phyloP scores from a whole-genome alignment of 2,888 invertebrate species.

The Pammene fasciana region DNA sequence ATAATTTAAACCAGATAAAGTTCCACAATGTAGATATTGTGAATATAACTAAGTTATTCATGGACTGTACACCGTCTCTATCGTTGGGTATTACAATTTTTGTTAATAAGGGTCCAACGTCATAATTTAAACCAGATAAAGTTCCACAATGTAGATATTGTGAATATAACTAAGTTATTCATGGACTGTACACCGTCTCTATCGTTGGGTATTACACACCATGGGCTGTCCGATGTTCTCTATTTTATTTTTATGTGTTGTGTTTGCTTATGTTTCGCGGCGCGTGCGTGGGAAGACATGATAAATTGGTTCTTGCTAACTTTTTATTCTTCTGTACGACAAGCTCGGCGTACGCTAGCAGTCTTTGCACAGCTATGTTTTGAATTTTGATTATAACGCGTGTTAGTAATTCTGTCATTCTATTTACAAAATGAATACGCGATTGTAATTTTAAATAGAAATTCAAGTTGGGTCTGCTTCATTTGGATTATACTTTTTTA shows the following conservation, averaged over 20 bases:
- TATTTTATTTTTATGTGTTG: constrained; percentile 70
- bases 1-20: constrained; percentile 76
- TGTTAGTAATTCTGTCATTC: constrained; percentile 55
- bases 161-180: constrained; percentile 82
- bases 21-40: constrained; percentile 82
- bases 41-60: constrained; percentile 82
- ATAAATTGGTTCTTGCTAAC: constrained; percentile 78
- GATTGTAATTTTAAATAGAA: constrained; percentile 48
- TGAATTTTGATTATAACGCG: constrained; percentile 62
- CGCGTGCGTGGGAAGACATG: constrained; percentile 78
- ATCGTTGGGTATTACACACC: constrained; percentile 83
- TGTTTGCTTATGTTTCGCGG: constrained; percentile 73
- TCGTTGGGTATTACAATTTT: constrained; percentile 84
- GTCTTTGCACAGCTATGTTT: constrained; percentile 65
- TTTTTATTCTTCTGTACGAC: constrained; percentile 70
- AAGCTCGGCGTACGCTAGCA: constrained; percentile 72
- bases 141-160: constrained; percentile 82
- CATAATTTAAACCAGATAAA: constrained; percentile 75
- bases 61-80: constrained; percentile 73
- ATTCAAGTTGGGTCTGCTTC: constrained; percentile 62
- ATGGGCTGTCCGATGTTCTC: constrained; percentile 68
- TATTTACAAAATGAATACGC: constrained; percentile 51
- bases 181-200: constrained; percentile 72
- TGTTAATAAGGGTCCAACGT: constrained; percentile 71
- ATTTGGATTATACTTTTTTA: constrained; percentile 58